These are phyloP conservation scores for Sebastes vulpes DNA, from an alignment of 2,797 vertebrate genomes.

Conservation along the genomic window DNA sequence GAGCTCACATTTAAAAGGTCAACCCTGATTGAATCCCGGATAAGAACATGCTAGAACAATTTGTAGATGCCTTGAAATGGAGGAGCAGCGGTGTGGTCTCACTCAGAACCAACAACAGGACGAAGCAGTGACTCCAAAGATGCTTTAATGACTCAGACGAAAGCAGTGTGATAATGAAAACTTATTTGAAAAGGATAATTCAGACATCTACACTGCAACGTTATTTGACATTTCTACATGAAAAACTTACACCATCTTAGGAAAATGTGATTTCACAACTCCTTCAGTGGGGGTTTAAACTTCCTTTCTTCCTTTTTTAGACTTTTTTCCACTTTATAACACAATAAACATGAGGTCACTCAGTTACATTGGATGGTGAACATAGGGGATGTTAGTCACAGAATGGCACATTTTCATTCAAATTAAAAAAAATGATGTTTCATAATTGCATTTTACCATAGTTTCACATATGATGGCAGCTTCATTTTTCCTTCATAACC, in stretches of 20 bases:
- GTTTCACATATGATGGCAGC: background rate
- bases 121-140: background rate
- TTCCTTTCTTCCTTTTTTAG: too few species aligned
- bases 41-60: conserved; percentile 74
- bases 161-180: background rate
- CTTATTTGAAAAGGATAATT: background rate
- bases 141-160: background rate
- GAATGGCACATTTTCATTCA: too few species aligned
- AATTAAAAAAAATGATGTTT: too few species aligned
- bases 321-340: too few species aligned
- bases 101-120: conserved; percentile 2
- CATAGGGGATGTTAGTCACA: too few species aligned
- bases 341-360: too few species aligned
- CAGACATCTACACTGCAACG: background rate
- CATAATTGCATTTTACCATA: too few species aligned
- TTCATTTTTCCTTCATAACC: conserved; percentile 2
- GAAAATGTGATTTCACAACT: background rate
- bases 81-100: conserved; percentile 48
- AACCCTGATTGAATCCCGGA: conserved; percentile 52
- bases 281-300: background rate
- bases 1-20: conserved; percentile 58
- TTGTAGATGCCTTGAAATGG: conserved; percentile 53
- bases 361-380: too few species aligned
- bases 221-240: background rate
- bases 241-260: background rate